Base-by-base conservation (phyloP, 2,113 vertebrate species). In the Panurus biarmicus region DNA sequence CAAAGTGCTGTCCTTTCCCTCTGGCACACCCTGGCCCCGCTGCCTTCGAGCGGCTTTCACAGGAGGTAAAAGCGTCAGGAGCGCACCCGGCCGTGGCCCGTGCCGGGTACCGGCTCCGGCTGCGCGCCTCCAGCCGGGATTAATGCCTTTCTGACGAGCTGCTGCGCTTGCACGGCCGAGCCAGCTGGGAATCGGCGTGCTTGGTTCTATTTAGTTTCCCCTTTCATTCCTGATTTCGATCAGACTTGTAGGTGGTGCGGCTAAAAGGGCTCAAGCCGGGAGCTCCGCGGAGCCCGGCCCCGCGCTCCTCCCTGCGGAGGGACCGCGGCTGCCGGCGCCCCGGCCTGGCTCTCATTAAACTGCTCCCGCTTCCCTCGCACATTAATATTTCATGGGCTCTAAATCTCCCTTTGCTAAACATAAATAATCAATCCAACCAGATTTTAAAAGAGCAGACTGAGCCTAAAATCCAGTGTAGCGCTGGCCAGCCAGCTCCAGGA, bases 251-350 rank as follows among this genome's bases (percentile, higher is more conserved):
- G 38, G 57, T 66, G 82, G 51, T 75, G 76, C 26, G 65, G 70
- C 60, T 79, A 2, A 26, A 54, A 6, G 0, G 1, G 74, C 90
- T 75, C 44, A 24, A 70, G 50, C 1, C n/a, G 10, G 33, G 38
- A 5, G 14, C 56, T 57, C 8, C 45, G 21, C 53, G 20, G 22
- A 65, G 69, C 78, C 44, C 51, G 14, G 50, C 47, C 50, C 54
- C 5, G 1, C 0, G 0, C 35, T 15, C 0, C n/a, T 54, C n/a
- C 29, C 81, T n/a, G 28, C 0, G 3, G 51, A 16, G 42, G 40
- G 64, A 44, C 29, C n/a, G 7, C 0, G 0, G 33, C 18, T 45
- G 44, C 38, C n/a, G 7, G 31, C 0, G 0, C 19, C 64, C 71
- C 6, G 3, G 12, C 75, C 22, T 5, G 12, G 54, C 38, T 36